phyloP scores from a whole-genome alignment of 2,888 invertebrate genomes.

The Stenoptilia bipunctidactyla region DNA sequence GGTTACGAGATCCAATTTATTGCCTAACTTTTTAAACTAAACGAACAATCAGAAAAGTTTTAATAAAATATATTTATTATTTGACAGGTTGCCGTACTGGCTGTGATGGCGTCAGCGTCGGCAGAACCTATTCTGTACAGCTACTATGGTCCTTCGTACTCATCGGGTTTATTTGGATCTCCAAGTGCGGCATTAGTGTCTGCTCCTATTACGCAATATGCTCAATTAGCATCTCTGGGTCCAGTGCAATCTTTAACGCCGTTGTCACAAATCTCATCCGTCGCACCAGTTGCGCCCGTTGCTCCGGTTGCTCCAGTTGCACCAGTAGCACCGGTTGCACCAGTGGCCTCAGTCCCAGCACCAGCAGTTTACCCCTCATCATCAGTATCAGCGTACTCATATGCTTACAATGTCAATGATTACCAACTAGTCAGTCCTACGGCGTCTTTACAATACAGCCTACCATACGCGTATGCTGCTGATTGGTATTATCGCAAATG shows the following conservation, averaged over 20 bases:
- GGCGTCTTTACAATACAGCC: constrained; percentile 3
- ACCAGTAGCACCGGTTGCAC: constrained; percentile 7
- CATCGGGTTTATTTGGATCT: neutral
- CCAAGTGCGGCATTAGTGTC: too few relatives aligned
- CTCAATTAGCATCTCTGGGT: constrained; percentile 2
- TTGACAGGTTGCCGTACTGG: constrained; percentile 30
- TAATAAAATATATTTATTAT: too few relatives aligned
- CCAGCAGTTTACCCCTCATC: constrained; percentile 20
- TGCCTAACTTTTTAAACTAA: too few relatives aligned
- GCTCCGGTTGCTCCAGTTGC: neutral
- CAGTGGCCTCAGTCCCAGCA: constrained; percentile 17
- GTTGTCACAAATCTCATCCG: neutral
- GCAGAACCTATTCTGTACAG: constrained; percentile 22
- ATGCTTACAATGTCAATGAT: constrained; percentile 31
- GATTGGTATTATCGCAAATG: constrained; percentile 26
- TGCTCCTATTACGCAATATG: neutral
- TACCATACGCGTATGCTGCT: constrained; percentile 19
- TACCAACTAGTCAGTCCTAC: constrained; percentile 8
- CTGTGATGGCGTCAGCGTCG: constrained; percentile 23
- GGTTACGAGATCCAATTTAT: too few relatives aligned
- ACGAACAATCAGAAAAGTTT: too few relatives aligned
- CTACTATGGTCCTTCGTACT: neutral
- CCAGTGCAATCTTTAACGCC: neutral
- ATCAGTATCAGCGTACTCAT: constrained; percentile 30
- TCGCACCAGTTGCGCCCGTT: neutral